Evolutionary conservation across 2,113 vertebrate genomes (phyloP).

Genomic region (Tragulus kanchil): DNA sequence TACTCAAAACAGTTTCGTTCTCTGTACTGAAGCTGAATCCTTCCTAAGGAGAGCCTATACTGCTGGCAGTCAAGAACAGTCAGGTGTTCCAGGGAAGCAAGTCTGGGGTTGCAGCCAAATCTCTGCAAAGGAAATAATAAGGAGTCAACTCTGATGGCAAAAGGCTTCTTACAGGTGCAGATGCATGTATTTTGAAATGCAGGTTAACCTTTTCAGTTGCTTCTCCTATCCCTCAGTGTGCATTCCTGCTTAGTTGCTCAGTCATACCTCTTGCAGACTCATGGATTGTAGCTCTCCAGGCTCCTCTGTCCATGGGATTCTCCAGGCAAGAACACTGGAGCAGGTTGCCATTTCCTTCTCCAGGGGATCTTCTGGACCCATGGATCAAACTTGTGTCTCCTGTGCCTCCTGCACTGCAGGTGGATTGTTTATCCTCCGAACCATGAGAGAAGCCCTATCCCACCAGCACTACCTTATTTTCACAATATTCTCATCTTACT

Average conservation of each 20-base stretch:
- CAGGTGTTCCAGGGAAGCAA: conserved; percentile 63
- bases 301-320: neutral
- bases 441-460: neutral
- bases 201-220: neutral
- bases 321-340: neutral
- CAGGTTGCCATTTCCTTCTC: neutral
- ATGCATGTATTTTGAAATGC: neutral
- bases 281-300: neutral
- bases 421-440: neutral
- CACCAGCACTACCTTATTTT: neutral
- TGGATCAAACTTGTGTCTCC: neutral
- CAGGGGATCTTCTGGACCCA: neutral
- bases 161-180: conserved; percentile 51
- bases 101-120: conserved; percentile 48
- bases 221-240: neutral
- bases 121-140: conserved; percentile 40
- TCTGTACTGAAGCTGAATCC: neutral
- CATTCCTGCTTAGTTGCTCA: neutral
- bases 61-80: neutral
- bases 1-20: neutral
- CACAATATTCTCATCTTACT: neutral
- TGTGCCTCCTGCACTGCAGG: neutral
- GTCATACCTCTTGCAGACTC: neutral
- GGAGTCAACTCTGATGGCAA: conserved; percentile 25
- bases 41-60: neutral